Evolutionary conservation across 2,797 vertebrate genomes (phyloP).

Genomic region (Diplodus sargus): DNA sequence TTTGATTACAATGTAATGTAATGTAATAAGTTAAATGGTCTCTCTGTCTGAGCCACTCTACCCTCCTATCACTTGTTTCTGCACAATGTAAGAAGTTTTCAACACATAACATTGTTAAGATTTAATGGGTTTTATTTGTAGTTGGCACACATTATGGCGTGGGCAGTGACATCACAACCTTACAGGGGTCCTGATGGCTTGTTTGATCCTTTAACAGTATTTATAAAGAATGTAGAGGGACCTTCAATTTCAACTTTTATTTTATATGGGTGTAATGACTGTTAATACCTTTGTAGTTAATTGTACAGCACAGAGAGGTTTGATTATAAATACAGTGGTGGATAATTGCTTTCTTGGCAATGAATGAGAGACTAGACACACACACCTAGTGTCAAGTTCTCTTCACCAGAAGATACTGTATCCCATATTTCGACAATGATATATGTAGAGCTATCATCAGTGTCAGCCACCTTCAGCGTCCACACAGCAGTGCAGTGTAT

Average conservation of each 20-base stretch:
- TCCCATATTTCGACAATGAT: conserved; percentile 12
- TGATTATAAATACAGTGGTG: conserved; percentile 8
- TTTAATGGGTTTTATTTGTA: no score
- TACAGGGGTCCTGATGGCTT: no score
- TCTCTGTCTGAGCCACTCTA: no score
- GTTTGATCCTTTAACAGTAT: no score
- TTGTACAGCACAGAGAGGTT: conserved; percentile 10
- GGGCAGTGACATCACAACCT: no score
- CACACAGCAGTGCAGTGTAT: background rate
- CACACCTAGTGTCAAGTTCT: background rate
- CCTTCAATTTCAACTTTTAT: background rate
- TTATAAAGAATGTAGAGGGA: no score
- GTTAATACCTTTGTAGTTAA: conserved; percentile 10
- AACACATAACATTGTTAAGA: no score
- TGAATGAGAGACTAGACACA: conserved; percentile 13
- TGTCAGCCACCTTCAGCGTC: background rate
- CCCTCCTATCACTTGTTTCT: no score
- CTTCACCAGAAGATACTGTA: background rate
- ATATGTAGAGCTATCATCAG: background rate
- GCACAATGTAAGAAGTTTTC: no score
- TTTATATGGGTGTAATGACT: conserved; percentile 3
- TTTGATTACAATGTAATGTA: no score
- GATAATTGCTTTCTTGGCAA: conserved; percentile 25
- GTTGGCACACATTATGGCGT: no score
- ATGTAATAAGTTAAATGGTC: no score